Evolutionary conservation across 1,140 invertebrate species (phyloP).

Genomic region (Orchestia grillus): DNA sequence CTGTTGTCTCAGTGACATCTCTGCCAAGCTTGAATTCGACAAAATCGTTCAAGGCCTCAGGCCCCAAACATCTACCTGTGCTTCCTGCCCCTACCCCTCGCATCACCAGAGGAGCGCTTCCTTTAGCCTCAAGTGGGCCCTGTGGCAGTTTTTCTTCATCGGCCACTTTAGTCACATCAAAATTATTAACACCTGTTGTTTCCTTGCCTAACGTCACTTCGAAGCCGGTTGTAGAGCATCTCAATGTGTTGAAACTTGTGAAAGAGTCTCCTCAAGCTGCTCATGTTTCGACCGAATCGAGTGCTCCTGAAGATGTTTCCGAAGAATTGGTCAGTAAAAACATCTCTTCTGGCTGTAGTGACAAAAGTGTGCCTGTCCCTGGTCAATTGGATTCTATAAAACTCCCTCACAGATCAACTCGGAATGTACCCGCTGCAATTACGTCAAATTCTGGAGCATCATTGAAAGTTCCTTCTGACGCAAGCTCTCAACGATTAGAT

Average conservation of each 20-base stretch:
- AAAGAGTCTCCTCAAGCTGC: not conserved
- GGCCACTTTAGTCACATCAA: not conserved
- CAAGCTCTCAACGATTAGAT: not conserved
- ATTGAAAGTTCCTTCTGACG: not conserved
- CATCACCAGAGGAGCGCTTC: not conserved
- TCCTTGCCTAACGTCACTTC: not conserved
- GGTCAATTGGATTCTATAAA: not conserved
- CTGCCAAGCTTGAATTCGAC: conserved; percentile 58
- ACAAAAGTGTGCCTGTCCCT: not conserved
- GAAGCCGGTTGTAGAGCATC: not conserved
- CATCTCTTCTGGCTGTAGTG: not conserved
- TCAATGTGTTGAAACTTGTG: not conserved
- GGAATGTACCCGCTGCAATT: not conserved
- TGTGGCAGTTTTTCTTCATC: not conserved
- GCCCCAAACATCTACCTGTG: conserved; percentile 16
- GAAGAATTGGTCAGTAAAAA: not conserved
- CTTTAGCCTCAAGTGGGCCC: not conserved
- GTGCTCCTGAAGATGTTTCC: not conserved
- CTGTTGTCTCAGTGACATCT: conserved; percentile 53
- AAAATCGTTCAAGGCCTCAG: conserved; percentile 3
- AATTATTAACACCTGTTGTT: conserved; percentile 7
- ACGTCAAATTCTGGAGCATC: not conserved
- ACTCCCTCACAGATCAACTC: not conserved
- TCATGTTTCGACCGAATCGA: not conserved
- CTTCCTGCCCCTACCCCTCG: conserved; percentile 33